Evolutionary conservation across 2,888 invertebrate species (phyloP), one percentile per base, ranked within the genome.

Genomic region (Drosophila stalkeri): DNA sequence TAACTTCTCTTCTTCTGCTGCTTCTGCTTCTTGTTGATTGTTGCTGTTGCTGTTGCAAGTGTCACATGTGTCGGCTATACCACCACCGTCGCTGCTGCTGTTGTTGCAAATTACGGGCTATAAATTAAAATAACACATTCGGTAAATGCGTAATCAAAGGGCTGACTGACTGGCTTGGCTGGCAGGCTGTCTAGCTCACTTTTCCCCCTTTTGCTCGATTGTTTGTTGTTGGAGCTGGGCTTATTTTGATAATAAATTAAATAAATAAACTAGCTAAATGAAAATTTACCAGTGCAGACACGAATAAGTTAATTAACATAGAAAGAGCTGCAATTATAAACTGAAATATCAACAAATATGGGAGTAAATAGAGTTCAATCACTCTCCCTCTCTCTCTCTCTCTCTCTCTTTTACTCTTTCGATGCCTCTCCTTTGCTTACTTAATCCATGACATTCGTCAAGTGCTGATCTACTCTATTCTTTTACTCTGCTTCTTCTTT

Each of bases 51-150:
- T n/a, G 59, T 20, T 59, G 59, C 27, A 35, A 66, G 46, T 60
- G 72, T 63, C 72, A 73, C 66, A 69, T 65, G 80, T 68, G 83
- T 69, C 73, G 65, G 60, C 62, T 60, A 55, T 81, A 5, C 43
- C 5, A 5, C 12, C 6, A 37, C 35, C 27, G 11, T 11, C 11
- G 18, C 49, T n/a, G 31, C 27, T 20, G 37, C 52, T 37, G 37
- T 69, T 76, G 66, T 64, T 81, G 77, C 67, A 89, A 89, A 89
- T 84, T 83, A 84, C 81, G 64, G 62, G 64, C 83, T 64, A 84
- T 84, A 84, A 83, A 84, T 84, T 89, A 84, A 84, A 84, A 84
- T 83, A 84, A 89, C 87, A 82, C 80, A 86, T 89, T 88, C 73
- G 64, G 76, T 88, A 86, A 88, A 82, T 82, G 89, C 82, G 76